phyloP scores from a whole-genome alignment of 2,797 vertebrate genomes.

The Nannoperca australis region DNA sequence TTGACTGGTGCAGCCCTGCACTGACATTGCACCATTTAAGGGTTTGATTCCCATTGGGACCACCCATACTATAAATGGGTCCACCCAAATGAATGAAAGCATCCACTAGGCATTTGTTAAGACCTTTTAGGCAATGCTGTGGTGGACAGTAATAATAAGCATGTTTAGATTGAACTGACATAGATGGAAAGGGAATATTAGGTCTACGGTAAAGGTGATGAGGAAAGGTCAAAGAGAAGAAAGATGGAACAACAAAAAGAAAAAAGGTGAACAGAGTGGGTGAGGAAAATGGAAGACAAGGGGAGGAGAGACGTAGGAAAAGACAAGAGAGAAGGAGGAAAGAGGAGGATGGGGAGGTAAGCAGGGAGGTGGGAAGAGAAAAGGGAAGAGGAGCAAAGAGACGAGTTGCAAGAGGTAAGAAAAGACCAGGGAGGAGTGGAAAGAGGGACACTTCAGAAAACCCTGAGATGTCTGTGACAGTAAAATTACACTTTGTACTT shows the following conservation, averaged over 20 bases:
- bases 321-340: neutral
- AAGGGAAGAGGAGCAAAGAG: neutral
- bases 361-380: too few species aligned
- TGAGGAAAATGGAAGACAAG: neutral
- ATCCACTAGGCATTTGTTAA: conserved; percentile 39
- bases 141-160: conserved; percentile 20
- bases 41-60: conserved; percentile 74
- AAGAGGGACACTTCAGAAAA: conserved; percentile 19
- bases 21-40: conserved; percentile 79
- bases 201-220: conserved; percentile 1
- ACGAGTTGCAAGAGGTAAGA: neutral
- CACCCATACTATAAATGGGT: conserved; percentile 76
- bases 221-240: conserved; percentile 2
- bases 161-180: conserved; percentile 15
- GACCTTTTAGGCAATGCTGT: conserved; percentile 31
- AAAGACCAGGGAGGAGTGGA: conserved; percentile 11
- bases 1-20: conserved; percentile 62
- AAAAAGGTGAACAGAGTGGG: neutral
- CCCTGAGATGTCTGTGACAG: conserved; percentile 1
- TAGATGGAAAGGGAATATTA: conserved; percentile 1
- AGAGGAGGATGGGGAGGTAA: neutral
- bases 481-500: conserved; percentile 15
- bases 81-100: conserved; percentile 55
- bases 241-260: neutral
- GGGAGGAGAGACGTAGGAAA: neutral